phyloP scores from a whole-genome alignment of 2,113 vertebrate genomes.

The Suricata suricatta region DNA sequence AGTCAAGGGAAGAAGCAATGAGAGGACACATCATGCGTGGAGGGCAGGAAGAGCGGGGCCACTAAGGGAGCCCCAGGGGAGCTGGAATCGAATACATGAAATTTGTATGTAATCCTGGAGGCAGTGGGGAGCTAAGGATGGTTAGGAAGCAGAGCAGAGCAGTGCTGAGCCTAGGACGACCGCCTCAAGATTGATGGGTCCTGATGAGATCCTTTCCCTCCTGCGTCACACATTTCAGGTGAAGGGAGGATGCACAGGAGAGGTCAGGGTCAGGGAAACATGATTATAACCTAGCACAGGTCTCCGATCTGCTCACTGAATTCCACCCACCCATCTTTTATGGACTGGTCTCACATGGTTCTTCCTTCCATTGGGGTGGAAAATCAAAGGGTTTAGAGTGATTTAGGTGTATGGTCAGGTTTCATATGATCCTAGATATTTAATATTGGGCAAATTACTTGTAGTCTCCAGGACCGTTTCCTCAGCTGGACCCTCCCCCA shows the following conservation, averaged over 20 bases:
- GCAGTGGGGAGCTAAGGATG: background rate
- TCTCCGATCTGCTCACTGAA: background rate
- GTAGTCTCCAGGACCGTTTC: background rate
- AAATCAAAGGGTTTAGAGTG: background rate
- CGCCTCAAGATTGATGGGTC: background rate
- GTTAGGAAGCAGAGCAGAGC: background rate
- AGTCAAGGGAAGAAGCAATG: background rate
- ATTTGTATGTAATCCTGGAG: background rate
- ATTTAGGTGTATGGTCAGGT: background rate
- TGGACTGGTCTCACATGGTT: background rate
- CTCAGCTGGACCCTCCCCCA: background rate
- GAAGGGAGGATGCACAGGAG: background rate
- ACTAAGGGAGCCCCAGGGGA: background rate
- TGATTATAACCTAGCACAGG: background rate
- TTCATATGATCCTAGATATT: background rate
- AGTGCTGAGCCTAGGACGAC: background rate
- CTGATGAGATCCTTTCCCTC: background rate
- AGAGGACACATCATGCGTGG: accelerated
- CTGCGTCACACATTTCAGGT: background rate
- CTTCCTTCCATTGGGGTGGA: background rate
- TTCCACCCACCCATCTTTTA: background rate
- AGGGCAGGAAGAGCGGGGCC: background rate
- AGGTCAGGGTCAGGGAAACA: background rate
- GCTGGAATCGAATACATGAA: background rate
- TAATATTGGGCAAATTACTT: background rate